These are phyloP conservation scores for Lissocephala sabroskyi DNA, from an alignment of 2,888 invertebrate genomes.

Conservation along the genomic window DNA sequence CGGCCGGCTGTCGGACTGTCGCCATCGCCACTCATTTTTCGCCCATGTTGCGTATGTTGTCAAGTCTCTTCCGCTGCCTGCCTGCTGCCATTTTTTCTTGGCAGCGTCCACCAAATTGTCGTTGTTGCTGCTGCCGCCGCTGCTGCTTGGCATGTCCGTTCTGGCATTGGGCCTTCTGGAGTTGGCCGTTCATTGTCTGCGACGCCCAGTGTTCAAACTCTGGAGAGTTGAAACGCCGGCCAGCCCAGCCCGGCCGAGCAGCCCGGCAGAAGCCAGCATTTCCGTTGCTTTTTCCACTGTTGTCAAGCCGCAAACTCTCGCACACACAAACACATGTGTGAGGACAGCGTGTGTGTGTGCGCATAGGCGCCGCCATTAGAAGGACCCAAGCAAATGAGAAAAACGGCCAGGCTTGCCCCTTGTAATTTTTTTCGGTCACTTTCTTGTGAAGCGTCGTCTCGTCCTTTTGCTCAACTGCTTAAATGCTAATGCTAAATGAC, in stretches of 20 bases:
- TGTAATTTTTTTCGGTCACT: too few relatives aligned
- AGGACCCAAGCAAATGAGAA: conserved; percentile 27
- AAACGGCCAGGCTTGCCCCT: conserved; percentile 1
- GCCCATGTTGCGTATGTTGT: conserved; percentile 63
- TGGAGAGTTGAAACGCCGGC: conserved; percentile 16
- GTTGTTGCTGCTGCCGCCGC: conserved; percentile 20
- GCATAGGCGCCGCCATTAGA: conserved; percentile 52
- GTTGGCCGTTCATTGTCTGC: conserved; percentile 28
- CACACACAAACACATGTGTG: conserved; percentile 26
- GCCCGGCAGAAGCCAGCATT: conserved; percentile 36
- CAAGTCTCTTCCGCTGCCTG: conserved; percentile 56
- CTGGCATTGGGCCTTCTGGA: conserved; percentile 37
- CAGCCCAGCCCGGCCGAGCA: conserved; percentile 11
- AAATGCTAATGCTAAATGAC: conserved; percentile 50
- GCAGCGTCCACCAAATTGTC: conserved; percentile 28
- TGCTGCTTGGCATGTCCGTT: conserved; percentile 60
- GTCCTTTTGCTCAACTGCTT: conserved; percentile 11
- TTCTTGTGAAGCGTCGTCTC: conserved; percentile 4
- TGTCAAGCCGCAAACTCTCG: conserved; percentile 47
- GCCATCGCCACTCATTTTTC: conserved; percentile 53
- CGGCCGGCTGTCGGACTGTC: conserved; percentile 12
- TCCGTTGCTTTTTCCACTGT: conserved; percentile 54
- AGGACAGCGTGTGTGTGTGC: conserved; percentile 27
- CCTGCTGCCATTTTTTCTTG: conserved; percentile 39
- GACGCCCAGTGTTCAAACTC: not conserved